phyloP scores from a whole-genome alignment of 1,140 invertebrate species.

The Heterodera carotae region DNA sequence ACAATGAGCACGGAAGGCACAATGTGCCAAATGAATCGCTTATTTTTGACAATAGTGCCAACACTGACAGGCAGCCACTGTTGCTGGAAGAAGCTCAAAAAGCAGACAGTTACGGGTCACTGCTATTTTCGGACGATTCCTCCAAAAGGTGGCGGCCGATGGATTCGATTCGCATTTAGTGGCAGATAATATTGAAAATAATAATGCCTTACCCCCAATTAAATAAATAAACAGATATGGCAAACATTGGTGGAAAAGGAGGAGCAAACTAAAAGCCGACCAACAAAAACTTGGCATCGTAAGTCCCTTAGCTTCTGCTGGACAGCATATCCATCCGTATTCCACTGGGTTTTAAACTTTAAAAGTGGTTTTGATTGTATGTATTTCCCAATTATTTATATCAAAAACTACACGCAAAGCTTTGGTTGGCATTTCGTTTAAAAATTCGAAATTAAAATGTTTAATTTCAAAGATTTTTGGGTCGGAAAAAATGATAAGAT shows the following conservation, averaged over 20 bases:
- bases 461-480: constrained; percentile 3
- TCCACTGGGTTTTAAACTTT: too few relatives aligned
- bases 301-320: neutral
- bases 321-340: neutral
- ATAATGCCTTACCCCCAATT: too few relatives aligned
- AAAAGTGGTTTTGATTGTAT: too few relatives aligned
- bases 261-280: constrained; percentile 1
- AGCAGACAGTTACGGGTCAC: constrained; percentile 10
- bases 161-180: too few relatives aligned
- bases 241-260: neutral
- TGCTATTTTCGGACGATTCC: neutral
- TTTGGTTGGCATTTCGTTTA: neutral
- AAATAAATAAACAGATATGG: neutral
- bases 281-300: constrained; percentile 12
- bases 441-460: too few relatives aligned
- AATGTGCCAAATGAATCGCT: neutral
- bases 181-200: neutral
- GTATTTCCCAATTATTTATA: too few relatives aligned
- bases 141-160: too few relatives aligned
- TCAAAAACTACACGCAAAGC: neutral
- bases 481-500: too few relatives aligned
- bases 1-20: neutral
- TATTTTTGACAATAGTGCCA: neutral
- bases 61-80: constrained; percentile 7
- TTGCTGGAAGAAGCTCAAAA: constrained; percentile 12